These are phyloP conservation scores for Halcyon badia DNA, from an alignment of 2,797 vertebrate genomes.

Conservation along the genomic window DNA sequence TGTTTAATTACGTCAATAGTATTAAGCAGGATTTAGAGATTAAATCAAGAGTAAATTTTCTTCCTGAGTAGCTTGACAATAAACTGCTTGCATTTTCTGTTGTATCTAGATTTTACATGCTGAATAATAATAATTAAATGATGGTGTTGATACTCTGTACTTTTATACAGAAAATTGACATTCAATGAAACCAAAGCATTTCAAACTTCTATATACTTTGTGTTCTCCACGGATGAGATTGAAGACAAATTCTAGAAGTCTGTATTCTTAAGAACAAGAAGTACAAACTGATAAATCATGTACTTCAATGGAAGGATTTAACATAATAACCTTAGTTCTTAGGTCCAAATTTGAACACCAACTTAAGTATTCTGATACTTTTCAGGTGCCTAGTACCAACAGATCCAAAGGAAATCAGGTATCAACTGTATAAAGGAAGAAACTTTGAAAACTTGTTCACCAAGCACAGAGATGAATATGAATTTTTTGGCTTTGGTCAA, in stretches of 20 bases:
- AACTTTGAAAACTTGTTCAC: not conserved
- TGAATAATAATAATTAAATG: constrained; percentile 1
- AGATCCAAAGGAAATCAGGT: not conserved
- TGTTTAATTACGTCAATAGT: constrained; percentile 41
- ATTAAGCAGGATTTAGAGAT: constrained; percentile 49
- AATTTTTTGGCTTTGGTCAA: not conserved
- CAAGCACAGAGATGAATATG: not conserved
- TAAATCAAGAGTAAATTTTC: constrained; percentile 51
- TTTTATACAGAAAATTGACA: not conserved
- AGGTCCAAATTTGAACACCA: not conserved
- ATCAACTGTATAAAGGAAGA: not conserved
- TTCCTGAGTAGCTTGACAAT: constrained; percentile 31
- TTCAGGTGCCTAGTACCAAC: not conserved
- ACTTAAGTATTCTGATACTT: not conserved
- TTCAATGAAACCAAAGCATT: not conserved
- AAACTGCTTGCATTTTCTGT: not conserved
- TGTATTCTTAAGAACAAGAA: not conserved
- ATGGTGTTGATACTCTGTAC: not conserved
- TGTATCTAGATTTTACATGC: not conserved
- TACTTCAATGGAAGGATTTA: not conserved
- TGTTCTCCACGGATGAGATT: not conserved
- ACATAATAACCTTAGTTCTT: not conserved
- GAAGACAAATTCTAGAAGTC: not conserved
- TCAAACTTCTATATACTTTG: not conserved
- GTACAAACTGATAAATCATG: not conserved